Evolutionary conservation across 2,888 invertebrate genomes (phyloP).

Genomic region (Phorcus lineatus): DNA sequence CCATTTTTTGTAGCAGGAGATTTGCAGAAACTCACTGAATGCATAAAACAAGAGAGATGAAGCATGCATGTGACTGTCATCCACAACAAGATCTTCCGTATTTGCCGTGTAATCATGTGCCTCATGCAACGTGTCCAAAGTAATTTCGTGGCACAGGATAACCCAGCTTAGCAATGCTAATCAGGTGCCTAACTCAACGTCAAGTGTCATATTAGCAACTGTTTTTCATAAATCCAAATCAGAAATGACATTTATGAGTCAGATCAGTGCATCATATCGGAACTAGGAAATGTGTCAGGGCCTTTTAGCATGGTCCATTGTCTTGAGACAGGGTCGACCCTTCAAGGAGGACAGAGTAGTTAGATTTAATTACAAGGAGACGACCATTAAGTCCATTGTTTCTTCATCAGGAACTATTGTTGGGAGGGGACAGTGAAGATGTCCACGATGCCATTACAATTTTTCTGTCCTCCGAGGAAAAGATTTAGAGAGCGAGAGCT

Average conservation of each 20-base stretch:
- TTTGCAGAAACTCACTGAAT: no score
- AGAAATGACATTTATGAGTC: slow-evolving; percentile 10
- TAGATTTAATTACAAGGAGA: slow-evolving; percentile 3
- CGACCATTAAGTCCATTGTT: neutral
- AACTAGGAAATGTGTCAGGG: neutral
- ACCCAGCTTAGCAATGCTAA: slow-evolving; percentile 9
- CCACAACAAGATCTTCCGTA: neutral
- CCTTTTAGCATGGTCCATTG: neutral
- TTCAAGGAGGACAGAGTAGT: neutral
- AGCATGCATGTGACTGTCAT: no score
- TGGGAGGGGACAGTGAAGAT: neutral
- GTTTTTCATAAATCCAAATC: slow-evolving; percentile 14
- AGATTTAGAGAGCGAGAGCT: neutral
- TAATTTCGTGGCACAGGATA: neutral
- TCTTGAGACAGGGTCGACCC: neutral
- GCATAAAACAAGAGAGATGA: no score
- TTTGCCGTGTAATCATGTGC: neutral
- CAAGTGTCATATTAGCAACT: slow-evolving; percentile 16
- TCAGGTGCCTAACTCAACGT: neutral
- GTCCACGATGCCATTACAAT: neutral
- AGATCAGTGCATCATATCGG: neutral
- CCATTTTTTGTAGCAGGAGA: no score
- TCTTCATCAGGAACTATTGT: neutral
- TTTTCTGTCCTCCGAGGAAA: neutral
- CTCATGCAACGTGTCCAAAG: slow-evolving; percentile 1